A percentile compares a stretch with the other conserved stretches of the same genome.
Evolutionary conservation across 2,113 vertebrate genomes (phyloP).

Genomic region (Dryoscopus gambensis): DNA sequence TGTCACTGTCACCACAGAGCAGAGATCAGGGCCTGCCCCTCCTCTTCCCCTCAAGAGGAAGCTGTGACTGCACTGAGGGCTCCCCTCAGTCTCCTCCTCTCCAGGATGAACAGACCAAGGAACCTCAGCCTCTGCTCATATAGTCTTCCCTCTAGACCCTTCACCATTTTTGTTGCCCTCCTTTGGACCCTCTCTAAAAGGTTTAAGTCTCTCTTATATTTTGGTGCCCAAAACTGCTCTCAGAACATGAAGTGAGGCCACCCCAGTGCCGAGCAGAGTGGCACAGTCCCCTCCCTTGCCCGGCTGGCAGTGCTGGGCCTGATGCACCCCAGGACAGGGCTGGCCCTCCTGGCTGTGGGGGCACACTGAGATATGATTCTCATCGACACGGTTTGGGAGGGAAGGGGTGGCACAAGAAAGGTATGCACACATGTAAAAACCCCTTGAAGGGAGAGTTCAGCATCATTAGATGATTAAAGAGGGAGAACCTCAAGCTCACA

Average conservation of each 20-base stretch:
- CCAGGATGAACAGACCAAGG: background rate
- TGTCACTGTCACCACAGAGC: background rate
- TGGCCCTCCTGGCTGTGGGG: background rate
- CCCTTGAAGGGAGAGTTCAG: background rate
- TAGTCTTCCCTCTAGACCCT: background rate
- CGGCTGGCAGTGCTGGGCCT: accelerated
- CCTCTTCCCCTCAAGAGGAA: background rate
- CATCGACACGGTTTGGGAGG: background rate
- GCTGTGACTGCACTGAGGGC: accelerated
- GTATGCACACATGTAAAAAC: background rate
- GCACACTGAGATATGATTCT: background rate
- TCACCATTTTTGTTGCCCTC: background rate
- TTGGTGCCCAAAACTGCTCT: background rate
- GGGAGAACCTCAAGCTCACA: background rate
- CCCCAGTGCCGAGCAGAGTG: background rate
- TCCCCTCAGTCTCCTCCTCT: background rate
- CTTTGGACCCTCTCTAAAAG: background rate
- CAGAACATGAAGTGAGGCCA: accelerated
- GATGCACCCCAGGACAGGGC: background rate
- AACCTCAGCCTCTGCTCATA: background rate
- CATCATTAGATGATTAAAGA: background rate
- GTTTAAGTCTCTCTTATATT: background rate
- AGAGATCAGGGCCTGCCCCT: background rate
- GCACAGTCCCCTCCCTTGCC: background rate
- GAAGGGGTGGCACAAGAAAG: background rate